Percentiles rank a stretch among this genome's conserved stretches.
phyloP scores from a whole-genome alignment of 2,113 vertebrate species.

The Gallinago jamesoni region DNA sequence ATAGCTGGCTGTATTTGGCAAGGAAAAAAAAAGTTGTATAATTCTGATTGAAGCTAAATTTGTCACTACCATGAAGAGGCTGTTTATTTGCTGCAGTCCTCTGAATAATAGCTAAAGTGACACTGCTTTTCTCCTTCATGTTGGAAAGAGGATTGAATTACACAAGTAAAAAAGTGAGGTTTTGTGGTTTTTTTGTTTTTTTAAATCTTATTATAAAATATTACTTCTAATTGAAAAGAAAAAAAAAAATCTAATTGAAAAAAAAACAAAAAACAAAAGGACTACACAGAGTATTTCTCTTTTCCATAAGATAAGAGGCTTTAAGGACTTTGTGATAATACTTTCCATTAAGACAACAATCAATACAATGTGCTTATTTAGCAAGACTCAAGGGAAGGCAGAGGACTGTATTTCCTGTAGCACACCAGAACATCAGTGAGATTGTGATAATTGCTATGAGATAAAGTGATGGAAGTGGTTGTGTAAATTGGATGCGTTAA shows the following conservation, averaged over 20 bases:
- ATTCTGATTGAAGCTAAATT: background rate
- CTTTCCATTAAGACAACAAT: constrained; percentile 24
- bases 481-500: background rate
- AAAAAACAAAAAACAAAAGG: background rate
- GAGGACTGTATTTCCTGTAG: background rate
- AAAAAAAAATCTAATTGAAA: background rate
- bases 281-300: background rate
- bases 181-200: background rate
- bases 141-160: background rate
- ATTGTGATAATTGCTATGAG: background rate
- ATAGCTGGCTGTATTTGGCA: background rate
- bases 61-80: background rate
- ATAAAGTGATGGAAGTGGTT: background rate
- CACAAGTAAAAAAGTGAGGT: background rate
- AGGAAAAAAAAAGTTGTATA: background rate
- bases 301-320: background rate
- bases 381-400: background rate
- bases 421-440: background rate
- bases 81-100: background rate
- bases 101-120: background rate
- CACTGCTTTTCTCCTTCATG: background rate
- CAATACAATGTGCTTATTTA: constrained; percentile 23
- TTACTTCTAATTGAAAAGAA: background rate
- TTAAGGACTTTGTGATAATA: background rate
- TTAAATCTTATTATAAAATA: background rate